Conservation (phyloP, 2,888 invertebrate species). For the Aphrophora alni region DNA sequence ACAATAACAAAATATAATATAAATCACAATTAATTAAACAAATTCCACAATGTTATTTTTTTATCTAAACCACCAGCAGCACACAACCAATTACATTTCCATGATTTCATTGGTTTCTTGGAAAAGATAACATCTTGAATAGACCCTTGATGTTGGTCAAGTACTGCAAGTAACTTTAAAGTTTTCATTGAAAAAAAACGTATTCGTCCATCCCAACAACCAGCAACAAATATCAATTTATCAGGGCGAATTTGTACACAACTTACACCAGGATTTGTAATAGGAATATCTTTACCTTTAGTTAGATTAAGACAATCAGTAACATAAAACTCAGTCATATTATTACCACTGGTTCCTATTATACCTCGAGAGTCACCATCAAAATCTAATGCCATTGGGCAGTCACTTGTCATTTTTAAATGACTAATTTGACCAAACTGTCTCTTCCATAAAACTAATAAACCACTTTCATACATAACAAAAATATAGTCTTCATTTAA, state of each 20-base stretch:
- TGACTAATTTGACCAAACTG: slow-evolving; percentile 65
- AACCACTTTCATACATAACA: slow-evolving; percentile 77
- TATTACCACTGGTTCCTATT: slow-evolving; percentile 68
- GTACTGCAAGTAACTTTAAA: slow-evolving; percentile 71
- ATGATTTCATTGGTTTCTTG: slow-evolving; percentile 66
- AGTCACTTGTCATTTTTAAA: slow-evolving; percentile 65
- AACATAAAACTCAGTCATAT: slow-evolving; percentile 67
- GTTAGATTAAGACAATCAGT: slow-evolving; percentile 60
- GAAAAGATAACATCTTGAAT: slow-evolving; percentile 78
- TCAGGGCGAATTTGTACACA: slow-evolving; percentile 71
- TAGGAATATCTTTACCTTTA: slow-evolving; percentile 61
- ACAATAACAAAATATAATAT: too few species aligned
- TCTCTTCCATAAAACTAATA: slow-evolving; percentile 74
- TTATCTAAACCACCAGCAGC: slow-evolving; percentile 78
- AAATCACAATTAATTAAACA: slow-evolving; percentile 59
- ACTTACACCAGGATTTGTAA: slow-evolving; percentile 78
- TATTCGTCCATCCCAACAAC: slow-evolving; percentile 78
- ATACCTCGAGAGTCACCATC: slow-evolving; percentile 69
- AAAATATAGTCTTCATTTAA: slow-evolving; percentile 65
- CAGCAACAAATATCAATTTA: slow-evolving; percentile 74
- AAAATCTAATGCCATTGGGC: slow-evolving; percentile 75
- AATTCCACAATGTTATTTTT: slow-evolving; percentile 79
- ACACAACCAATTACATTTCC: slow-evolving; percentile 75
- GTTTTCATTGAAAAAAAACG: slow-evolving; percentile 81
- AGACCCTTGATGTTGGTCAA: slow-evolving; percentile 74